phyloP scores from a whole-genome alignment of 2,797 vertebrate species.

The Catostomus latipinnis region DNA sequence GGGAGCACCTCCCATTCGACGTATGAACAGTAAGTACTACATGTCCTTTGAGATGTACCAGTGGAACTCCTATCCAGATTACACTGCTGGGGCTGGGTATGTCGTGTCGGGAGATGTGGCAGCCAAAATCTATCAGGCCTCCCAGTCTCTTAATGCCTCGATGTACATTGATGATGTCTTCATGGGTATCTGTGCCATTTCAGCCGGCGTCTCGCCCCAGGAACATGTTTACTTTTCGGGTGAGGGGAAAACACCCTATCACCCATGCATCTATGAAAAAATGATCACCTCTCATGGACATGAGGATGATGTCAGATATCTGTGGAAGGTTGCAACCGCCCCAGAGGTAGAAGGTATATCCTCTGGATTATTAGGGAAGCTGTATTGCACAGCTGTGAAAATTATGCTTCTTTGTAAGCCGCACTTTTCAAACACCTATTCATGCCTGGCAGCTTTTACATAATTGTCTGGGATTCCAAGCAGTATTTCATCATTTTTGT shows the following conservation, averaged over 20 bases:
- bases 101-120: conserved; percentile 88
- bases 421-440: conserved; percentile 78
- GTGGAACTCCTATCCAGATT: conserved; percentile 92
- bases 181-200: conserved; percentile 95
- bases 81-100: conserved; percentile 91
- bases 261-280: conserved; percentile 90
- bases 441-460: conserved; percentile 87
- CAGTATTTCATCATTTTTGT: conserved; percentile 44
- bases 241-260: conserved; percentile 88
- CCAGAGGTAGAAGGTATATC: conserved; percentile 73
- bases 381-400: conserved; percentile 88
- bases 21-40: conserved; percentile 89
- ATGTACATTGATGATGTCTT: conserved; percentile 96
- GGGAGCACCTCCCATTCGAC: conserved; percentile 85
- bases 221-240: conserved; percentile 89
- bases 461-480: conserved; percentile 64
- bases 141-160: conserved; percentile 84
- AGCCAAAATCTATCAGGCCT: conserved; percentile 86
- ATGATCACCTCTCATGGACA: conserved; percentile 97
- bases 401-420: conserved; percentile 85
- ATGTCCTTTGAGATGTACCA: conserved; percentile 89
- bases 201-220: conserved; percentile 85
- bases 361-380: conserved; percentile 76
- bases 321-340: conserved; percentile 86
- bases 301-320: conserved; percentile 76